Evolutionary conservation across 2,888 invertebrate species (phyloP).

Genomic region (Oxyteleia sp.): DNA sequence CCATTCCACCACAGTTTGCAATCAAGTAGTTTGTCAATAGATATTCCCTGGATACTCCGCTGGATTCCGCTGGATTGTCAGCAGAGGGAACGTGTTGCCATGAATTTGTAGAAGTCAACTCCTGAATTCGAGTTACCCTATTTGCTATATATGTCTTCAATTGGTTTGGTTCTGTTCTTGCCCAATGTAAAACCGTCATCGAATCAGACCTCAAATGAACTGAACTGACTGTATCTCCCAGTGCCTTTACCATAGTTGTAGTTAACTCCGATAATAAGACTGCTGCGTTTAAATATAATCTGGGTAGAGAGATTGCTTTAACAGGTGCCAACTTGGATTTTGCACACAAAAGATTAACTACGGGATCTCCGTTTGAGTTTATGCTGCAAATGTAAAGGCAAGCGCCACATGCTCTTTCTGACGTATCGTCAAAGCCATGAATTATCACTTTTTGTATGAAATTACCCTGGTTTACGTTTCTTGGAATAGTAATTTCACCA

Average conservation of each 20-base stretch:
- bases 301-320: conserved; percentile 13
- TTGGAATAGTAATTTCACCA: conserved; percentile 33
- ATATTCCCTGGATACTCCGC: too few species aligned
- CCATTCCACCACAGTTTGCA: conserved; percentile 73
- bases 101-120: background rate
- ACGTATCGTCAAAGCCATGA: conserved; percentile 75
- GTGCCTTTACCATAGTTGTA: conserved; percentile 8
- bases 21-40: conserved; percentile 11
- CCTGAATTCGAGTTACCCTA: conserved; percentile 28
- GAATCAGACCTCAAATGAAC: conserved; percentile 31
- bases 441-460: conserved; percentile 15
- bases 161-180: conserved; percentile 15
- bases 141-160: conserved; percentile 48
- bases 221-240: background rate
- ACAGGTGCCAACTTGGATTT: conserved; percentile 59
- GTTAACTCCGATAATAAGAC: conserved; percentile 16
- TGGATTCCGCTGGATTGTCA: conserved; percentile 50
- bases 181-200: conserved; percentile 32
- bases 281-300: conserved; percentile 31
- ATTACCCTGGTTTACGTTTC: conserved; percentile 32
- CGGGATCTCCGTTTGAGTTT: background rate
- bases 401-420: conserved; percentile 74
- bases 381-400: conserved; percentile 68
- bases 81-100: conserved; percentile 27
- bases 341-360: conserved; percentile 47